These are phyloP conservation scores for Microcebus ravelobensis DNA, from an alignment of 2,113 vertebrate species.

Conservation along the genomic window DNA sequence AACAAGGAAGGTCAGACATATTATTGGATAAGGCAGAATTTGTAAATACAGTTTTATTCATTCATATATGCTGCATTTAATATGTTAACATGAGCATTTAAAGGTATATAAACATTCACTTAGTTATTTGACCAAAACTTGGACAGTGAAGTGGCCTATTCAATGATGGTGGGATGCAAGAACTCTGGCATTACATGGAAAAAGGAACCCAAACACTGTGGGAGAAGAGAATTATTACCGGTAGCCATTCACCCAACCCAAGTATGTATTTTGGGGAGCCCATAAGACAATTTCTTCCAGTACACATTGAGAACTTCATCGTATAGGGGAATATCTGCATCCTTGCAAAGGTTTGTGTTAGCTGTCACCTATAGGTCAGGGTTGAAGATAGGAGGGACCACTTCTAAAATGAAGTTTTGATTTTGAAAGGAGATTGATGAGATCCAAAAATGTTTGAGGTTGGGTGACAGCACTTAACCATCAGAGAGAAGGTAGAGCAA, in stretches of 20 bases:
- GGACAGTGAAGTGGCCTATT: neutral
- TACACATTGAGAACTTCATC: neutral
- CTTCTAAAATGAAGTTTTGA: neutral
- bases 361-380: neutral
- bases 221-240: neutral
- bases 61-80: neutral
- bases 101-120: neutral
- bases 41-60: neutral
- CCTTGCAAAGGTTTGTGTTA: neutral
- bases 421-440: neutral
- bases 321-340: neutral
- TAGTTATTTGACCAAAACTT: neutral
- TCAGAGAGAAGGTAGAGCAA: neutral
- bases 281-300: neutral
- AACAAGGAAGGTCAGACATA: neutral
- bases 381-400: neutral
- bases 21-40: neutral
- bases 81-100: too few relatives aligned
- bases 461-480: neutral
- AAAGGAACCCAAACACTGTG: neutral
- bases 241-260: neutral
- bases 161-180: neutral
- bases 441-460: neutral
- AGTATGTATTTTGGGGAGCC: too few relatives aligned
- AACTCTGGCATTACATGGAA: neutral